Evolutionary conservation across 2,888 invertebrate species (phyloP), one percentile per base, ranked within the genome.

Genomic region (Neocrepidodera transversa): DNA sequence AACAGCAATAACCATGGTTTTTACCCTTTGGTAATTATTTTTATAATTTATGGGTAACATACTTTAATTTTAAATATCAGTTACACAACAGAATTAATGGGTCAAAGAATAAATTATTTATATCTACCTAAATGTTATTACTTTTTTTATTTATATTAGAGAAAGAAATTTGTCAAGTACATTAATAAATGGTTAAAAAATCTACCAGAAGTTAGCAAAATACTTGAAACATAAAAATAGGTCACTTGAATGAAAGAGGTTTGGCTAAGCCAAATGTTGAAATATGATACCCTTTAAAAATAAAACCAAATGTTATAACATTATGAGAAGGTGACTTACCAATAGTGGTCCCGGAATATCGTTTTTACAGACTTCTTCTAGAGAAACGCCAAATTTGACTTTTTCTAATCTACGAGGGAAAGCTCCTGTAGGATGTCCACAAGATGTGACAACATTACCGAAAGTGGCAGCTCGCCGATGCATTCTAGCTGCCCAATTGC

Each of bases 361-460:
- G 80, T 93, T 94, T 81, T 95, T 95, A 82, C 95, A 95, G 65
- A 96, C 95, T 85, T 94, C 93, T 72, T 92, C 91, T 65, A 97
- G 83, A 45, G 93, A 89, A 64, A 90, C 93, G 68, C 96, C 96
- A 82, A 97, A 97, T 81, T 95, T 96, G 50, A 97, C 94, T 86
- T 94, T 94, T 82, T 94, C 93, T 67, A 94, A 82, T 75, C 93
- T 85, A 71, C 93, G 84, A 7, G 92, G 92, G 78, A 92, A 93
- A 14, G 91, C 90, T 67, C 90, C 86, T 66, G 88, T 88, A 18
- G 92, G 91, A 81, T 93, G 93, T 65, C 93, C 93, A 79, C 94
- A 94, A 74, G 93, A 93, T 71, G 93, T 93, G 74, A 94, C 93
- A 76, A 93, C 93, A 82, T 90, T 93, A 79, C 93, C 91, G 75